Base-by-base conservation (phyloP, 2,797 vertebrate genomes). In the Emydoidea blandingii region DNA sequence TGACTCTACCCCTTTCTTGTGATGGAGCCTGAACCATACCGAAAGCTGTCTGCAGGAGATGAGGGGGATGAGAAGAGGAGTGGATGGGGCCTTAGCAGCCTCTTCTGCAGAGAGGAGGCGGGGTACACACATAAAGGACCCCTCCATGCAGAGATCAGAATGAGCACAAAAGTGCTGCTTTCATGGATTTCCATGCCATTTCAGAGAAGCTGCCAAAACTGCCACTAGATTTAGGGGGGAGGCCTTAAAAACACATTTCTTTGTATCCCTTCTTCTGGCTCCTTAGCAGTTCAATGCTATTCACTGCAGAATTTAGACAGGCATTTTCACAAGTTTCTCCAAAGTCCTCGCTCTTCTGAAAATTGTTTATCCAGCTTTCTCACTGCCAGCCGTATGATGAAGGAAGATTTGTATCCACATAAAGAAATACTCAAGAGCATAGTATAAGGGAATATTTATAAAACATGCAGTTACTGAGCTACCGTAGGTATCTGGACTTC, bases 361-460 rank as follows among this genome's bases (percentile, higher is more conserved):
- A 90, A 57, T 31, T 47, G 25, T 82, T 62, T 62, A 18, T 68
- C 31, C 31, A 25, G 3, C 29, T 81, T 92, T 53, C 29, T 81
- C 0, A 0, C 44, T 54, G 87, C 72, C 52, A 85, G 79, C 59
- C 41, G 3, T 0, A 0, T 1, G 29, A 49, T 52, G 12, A 15
- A 34, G 72, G 16, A 92, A 57, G 44, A 34, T 1, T 0, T 41
- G 56, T 25, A 1, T 3, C 8, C 5, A n/a, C 1, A 1, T 54
- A 65, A 81, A 56, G 54, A 88, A 91, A 6, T 12, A n/a, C 56
- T 81, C 4, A 19, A 80, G 15, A 85, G 12, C 5, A 62, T 41
- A 44, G 4, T 25, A 29, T 52, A 79, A 80, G 10, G 2, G 12
- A 87, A 86, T n/a, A 9, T 37, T 83, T 27, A 37, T 68, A 78